Evolutionary conservation across 2,113 vertebrate genomes (phyloP).

Genomic region (Haplochromis burtoni): DNA sequence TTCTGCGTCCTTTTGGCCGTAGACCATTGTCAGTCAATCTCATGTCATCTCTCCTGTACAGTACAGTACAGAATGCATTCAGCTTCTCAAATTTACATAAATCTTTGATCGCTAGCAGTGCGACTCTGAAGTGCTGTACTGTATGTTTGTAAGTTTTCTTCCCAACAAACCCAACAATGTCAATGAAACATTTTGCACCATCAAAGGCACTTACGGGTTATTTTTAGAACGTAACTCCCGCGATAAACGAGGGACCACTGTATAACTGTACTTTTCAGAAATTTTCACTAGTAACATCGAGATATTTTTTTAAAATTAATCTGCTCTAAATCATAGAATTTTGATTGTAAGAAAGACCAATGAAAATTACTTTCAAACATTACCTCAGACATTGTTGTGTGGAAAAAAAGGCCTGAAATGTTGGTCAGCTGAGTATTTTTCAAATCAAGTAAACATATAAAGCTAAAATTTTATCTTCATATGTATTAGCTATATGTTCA

Average conservation of each 20-base stretch:
- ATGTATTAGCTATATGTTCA: neutral
- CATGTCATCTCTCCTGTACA: neutral
- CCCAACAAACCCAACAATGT: neutral
- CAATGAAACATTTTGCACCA: neutral
- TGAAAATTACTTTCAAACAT: neutral
- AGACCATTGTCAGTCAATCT: neutral
- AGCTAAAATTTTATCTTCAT: neutral
- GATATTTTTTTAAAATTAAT: neutral
- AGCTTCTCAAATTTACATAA: neutral
- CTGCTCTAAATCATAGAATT: neutral
- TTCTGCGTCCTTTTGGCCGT: neutral
- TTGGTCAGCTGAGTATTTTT: neutral
- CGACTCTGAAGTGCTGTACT: neutral
- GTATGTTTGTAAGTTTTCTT: neutral
- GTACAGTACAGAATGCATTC: neutral
- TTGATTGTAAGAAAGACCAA: neutral
- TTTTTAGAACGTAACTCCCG: neutral
- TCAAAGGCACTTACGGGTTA: neutral
- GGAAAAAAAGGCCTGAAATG: neutral
- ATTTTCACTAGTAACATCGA: neutral
- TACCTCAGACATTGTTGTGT: neutral
- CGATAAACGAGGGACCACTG: neutral
- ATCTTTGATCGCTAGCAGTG: neutral
- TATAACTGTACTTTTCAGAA: neutral
- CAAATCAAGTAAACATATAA: neutral